phyloP scores from a whole-genome alignment of 2,113 vertebrate species.

The Sebastes fasciatus region DNA sequence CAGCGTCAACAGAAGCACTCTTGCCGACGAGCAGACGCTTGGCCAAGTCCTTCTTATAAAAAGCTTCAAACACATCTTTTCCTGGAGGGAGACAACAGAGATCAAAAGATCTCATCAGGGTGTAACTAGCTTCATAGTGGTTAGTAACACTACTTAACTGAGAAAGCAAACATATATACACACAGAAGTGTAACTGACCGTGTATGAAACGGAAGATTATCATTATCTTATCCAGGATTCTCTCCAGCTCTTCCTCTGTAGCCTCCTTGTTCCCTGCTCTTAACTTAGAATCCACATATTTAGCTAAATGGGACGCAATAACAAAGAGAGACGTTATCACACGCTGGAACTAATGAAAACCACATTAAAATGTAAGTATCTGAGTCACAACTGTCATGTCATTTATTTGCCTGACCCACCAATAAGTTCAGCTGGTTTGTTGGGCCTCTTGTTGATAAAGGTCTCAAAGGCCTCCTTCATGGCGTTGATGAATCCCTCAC shows the following conservation, averaged over 20 bases:
- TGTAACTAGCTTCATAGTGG: neutral
- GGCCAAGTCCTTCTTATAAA: slow-evolving; percentile 99
- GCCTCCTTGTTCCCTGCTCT: slow-evolving; percentile 98
- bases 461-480: slow-evolving; percentile 99
- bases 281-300: slow-evolving; percentile 98
- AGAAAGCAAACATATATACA: neutral
- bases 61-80: slow-evolving; percentile 99
- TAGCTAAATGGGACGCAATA: slow-evolving; percentile 82
- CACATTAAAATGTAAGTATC: neutral
- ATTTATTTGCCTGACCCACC: slow-evolving; percentile 79
- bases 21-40: slow-evolving; percentile 98
- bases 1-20: slow-evolving; percentile 98
- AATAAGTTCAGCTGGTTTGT: slow-evolving; percentile 98
- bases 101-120: neutral
- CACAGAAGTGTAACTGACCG: slow-evolving; percentile 79
- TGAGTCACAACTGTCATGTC: neutral
- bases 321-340: slow-evolving; percentile 11
- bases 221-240: slow-evolving; percentile 99
- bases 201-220: slow-evolving; percentile 99
- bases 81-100: slow-evolving; percentile 77
- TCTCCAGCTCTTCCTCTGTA: slow-evolving; percentile 98
- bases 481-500: slow-evolving; percentile 97
- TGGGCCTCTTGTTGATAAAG: slow-evolving; percentile 99
- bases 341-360: slow-evolving; percentile 6
- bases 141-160: slow-evolving; percentile 52